Evolutionary conservation across 2,888 invertebrate species (phyloP), one percentile per base, ranked within the genome.

Genomic region (Tenthredo distinguenda): DNA sequence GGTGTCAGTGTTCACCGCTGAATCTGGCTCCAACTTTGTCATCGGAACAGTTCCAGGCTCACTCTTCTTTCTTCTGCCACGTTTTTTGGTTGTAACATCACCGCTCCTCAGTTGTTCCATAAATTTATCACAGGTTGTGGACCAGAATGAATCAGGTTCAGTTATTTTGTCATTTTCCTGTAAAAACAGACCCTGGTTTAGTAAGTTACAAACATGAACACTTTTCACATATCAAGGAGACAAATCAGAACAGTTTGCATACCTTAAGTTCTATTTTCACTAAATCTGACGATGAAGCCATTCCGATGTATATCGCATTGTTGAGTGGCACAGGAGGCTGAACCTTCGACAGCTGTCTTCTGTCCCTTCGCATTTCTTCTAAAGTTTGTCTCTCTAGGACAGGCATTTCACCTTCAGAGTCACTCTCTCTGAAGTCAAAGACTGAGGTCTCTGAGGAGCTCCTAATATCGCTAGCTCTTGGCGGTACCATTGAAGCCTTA

Each of bases 101-200:
- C 95, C 95, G 87, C 93, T 94, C 92, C 95, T 95, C 74, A 97
- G 93, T 93, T 97, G 97, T 91, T 97, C 96, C 93, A 97, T 95
- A 92, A 97, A 97, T 93, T 95, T 96, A 93, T 97, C 97, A 94
- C 97, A 97, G 26, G 97, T 95, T 90, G 94, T 96, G 81, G 95
- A 95, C 96, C 97, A 97, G 90, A 94, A 93, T 84, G 94, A 92
- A 90, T 95, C 95, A 21, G 92, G 90, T 87, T 91, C 93, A 84
- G 86, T 90, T 65, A 90, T 89, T 85, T 92, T 92, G 43, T 92
- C 91, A 82, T 93, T 93, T 85, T 93, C 93, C 92, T 92, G 83
- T 6, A 40, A 74, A 40, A 31, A 37, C 15, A 31, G 47, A 50
- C 40, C 12, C 21, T 7, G 43, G n/a, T 21, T 74, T 43, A 74